These are phyloP conservation scores for Falco columbarius DNA, from an alignment of 2,797 vertebrate species.

Conservation along the genomic window DNA sequence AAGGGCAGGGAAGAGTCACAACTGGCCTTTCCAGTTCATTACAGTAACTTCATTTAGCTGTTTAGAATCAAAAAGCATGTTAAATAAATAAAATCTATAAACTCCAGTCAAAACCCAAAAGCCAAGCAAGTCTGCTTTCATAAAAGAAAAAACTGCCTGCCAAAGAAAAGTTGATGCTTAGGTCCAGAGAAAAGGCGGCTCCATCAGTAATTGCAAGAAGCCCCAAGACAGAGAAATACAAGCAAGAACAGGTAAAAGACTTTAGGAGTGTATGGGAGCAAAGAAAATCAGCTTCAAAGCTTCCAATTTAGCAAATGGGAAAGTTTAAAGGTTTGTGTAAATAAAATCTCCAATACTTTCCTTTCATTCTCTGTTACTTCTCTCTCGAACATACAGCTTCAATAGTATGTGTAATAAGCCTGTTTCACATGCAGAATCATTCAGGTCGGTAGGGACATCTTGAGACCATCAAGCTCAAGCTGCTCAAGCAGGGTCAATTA, in stretches of 20 bases:
- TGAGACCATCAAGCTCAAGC: background rate
- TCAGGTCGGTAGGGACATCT: background rate
- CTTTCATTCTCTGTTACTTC: background rate
- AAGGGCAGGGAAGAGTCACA: background rate
- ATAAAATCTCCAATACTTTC: background rate
- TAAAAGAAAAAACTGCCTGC: background rate
- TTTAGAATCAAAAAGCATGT: background rate
- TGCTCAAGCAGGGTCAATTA: background rate
- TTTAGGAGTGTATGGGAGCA: accelerated
- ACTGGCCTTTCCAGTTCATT: background rate
- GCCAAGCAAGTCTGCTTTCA: background rate
- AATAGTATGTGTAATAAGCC: background rate
- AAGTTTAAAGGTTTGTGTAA: background rate
- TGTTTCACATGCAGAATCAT: background rate
- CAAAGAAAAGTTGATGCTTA: background rate
- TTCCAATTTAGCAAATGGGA: background rate
- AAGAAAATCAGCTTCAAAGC: background rate
- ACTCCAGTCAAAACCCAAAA: background rate
- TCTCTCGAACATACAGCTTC: background rate
- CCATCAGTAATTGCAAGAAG: background rate
- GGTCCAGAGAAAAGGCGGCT: background rate
- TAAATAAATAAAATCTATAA: background rate
- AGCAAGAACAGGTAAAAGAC: background rate
- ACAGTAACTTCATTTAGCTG: background rate
- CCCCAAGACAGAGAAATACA: background rate